Conservation (phyloP, 1,140 invertebrate genomes). For the Drosophila bifasciata region DNA sequence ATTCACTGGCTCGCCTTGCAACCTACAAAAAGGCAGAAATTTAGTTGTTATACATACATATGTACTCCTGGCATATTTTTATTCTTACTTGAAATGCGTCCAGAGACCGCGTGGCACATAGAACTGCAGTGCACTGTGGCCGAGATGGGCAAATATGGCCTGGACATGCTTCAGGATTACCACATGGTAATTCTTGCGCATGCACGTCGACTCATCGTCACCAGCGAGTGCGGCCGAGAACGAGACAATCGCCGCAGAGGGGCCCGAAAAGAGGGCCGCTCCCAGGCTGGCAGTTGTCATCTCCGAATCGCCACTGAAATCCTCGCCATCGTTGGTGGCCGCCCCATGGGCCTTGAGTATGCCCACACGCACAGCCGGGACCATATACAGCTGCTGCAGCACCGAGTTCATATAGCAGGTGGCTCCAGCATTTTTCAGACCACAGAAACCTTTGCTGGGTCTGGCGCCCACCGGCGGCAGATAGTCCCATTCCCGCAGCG, state of each 20-base stretch:
- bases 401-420: slow-evolving; percentile 99
- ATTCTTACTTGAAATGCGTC: slow-evolving; percentile 96
- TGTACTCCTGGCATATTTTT: too few relatives aligned
- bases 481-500: slow-evolving; percentile 98
- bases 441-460: slow-evolving; percentile 95
- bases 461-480: slow-evolving; percentile 97
- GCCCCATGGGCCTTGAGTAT: slow-evolving; percentile 91
- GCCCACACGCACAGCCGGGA: slow-evolving; percentile 93
- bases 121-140: slow-evolving; percentile 97
- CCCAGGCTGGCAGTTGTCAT: slow-evolving; percentile 50
- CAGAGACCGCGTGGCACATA: slow-evolving; percentile 98
- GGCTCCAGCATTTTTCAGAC: slow-evolving; percentile 98
- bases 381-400: slow-evolving; percentile 98
- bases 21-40: slow-evolving; percentile 71
- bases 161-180: slow-evolving; percentile 98
- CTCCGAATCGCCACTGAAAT: slow-evolving; percentile 92
- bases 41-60: neutral
- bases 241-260: slow-evolving; percentile 37
- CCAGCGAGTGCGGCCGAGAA: slow-evolving; percentile 51
- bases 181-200: slow-evolving; percentile 95
- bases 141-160: slow-evolving; percentile 98
- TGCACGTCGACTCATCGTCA: slow-evolving; percentile 70
- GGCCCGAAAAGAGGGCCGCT: slow-evolving; percentile 56
- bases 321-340: slow-evolving; percentile 94
- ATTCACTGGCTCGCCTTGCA: slow-evolving; percentile 97